Evolutionary conservation across 2,888 invertebrate species (phyloP).

Genomic region (Plagodis pulveraria): DNA sequence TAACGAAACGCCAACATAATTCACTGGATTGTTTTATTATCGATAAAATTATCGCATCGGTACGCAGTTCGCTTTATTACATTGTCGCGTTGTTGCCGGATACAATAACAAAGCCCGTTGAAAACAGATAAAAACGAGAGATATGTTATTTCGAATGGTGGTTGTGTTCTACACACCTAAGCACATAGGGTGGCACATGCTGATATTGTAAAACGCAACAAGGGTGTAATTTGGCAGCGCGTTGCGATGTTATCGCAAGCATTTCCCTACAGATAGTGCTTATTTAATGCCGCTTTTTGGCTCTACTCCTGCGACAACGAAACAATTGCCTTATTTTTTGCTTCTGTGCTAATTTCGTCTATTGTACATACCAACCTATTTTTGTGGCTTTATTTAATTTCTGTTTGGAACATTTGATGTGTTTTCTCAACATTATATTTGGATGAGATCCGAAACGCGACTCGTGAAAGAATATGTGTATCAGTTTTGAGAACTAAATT

Average conservation of each 20-base stretch:
- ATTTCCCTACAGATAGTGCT: conserved; percentile 76
- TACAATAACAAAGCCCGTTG: conserved; percentile 19
- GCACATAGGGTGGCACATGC: conserved; percentile 35
- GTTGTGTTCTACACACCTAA: conserved; percentile 21
- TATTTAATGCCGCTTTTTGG: conserved; percentile 79
- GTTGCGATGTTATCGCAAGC: conserved; percentile 72
- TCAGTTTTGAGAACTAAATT: no score
- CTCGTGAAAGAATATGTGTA: no score
- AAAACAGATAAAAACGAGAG: conserved; percentile 23
- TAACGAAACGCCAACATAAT: conserved; percentile 6
- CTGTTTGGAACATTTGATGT: no score
- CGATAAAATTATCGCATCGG: conserved; percentile 14
- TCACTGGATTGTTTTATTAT: conserved; percentile 16
- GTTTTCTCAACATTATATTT: no score
- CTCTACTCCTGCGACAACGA: conserved; percentile 56
- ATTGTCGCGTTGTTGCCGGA: conserved; percentile 18
- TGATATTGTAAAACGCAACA: conserved; percentile 74
- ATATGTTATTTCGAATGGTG: conserved; percentile 16
- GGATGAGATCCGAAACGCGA: no score
- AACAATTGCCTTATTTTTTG: conserved; percentile 52
- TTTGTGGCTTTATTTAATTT: no score
- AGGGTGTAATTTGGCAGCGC: conserved; percentile 81
- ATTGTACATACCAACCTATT: no score
- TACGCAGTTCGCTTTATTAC: conserved; percentile 21
- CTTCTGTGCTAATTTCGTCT: conserved; percentile 53